Base-by-base conservation (phyloP, 2,888 invertebrate genomes). In the Dendrolimus pini region DNA sequence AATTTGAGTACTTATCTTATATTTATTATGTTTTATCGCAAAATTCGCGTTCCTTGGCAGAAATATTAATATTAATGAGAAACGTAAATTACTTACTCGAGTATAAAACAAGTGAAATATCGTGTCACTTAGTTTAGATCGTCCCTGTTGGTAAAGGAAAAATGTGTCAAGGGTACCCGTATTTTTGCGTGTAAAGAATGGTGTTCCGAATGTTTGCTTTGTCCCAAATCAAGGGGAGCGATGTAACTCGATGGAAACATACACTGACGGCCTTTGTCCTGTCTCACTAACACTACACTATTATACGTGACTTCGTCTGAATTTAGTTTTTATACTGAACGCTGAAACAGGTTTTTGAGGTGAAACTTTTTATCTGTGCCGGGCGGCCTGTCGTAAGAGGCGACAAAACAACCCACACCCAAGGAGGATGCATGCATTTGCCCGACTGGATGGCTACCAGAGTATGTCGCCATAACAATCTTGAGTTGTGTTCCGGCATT, bases 211-310 rank as follows among this genome's bases (percentile, higher is more conserved):
- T 74, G 71, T 77, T 78, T 71, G 77, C 75, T 72, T 75, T 72
- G 65, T 79, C 72, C 76, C 81, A 80, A 82, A 82, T 83, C 82
- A 82, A 72, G 74, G 68, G 67, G 62, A 70, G 65, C 63, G 73
- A 71, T 69, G 70, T 74, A 65, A 72, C 70, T 69, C 70, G 67
- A 67, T 65, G 70, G 69, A 47, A 67, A 73, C 67, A 68, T 70
- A 70, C 75, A 73, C 70, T 68, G 65, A 57, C 64, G 63, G 69
- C 66, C 69, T 80, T 80, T 80, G 78, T 76, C 66, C 71, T 74
- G 79, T 74, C 76, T 68, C 71, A 74, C 70, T 76, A 78, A 77
- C 75, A 78, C 75, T 77, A 47, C 30, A 30, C 30, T 30, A 30
- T 30, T 6, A 30, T 30, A 30, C 30, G 30, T 30, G 30, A 30